Evolutionary conservation across 2,113 vertebrate genomes (phyloP), one percentile per base, ranked within the genome.

Genomic region (Piliocolobus tephrosceles): DNA sequence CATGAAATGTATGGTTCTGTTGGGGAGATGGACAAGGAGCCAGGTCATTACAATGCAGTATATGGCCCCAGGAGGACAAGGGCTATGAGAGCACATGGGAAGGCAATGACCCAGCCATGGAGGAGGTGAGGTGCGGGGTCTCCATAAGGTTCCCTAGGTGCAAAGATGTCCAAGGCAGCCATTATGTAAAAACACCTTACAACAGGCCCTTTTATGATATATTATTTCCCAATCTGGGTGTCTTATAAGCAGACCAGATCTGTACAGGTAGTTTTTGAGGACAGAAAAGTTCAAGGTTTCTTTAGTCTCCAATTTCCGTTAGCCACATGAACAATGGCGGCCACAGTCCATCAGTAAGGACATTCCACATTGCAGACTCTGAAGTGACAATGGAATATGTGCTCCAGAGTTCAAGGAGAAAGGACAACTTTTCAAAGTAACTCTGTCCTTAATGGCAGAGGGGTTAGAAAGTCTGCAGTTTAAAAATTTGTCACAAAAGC

Each of bases 361-460:
- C 18, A 58, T 7, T 3, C n/a, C 68, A 92, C 76, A 78, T 30
- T 58, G 50, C 8, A 87, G 83, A 58, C 47, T 72, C 68, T 57
- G 20, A 38, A 16, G 43, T 70, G 40, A 47, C 35, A 72, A 45
- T 10, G 80, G 14, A 80, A 27, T 12, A 16, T 16, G 50, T 0
- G 1, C 35, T 73, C 76, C 25, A 52, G 72, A 85, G n/a, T 25
- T 90, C 30, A 70, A 81, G 70, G 64, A 58, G 14, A 47, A 64
- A 72, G 22, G 58, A 55, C 30, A 88, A 50, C 73, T 91, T 97
- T 93, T 79, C 57, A 97, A 87, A 80, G 68, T n/a, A 57, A 83
- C n/a, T 23, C 45, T 47, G 22, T 61, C 66, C 58, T 55, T 75
- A 78, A 35, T 1, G 25, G 35, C 16, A 23, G 55, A 23, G 47